phyloP scores from a whole-genome alignment of 2,113 vertebrate species.

The Apodemus speciosus region DNA sequence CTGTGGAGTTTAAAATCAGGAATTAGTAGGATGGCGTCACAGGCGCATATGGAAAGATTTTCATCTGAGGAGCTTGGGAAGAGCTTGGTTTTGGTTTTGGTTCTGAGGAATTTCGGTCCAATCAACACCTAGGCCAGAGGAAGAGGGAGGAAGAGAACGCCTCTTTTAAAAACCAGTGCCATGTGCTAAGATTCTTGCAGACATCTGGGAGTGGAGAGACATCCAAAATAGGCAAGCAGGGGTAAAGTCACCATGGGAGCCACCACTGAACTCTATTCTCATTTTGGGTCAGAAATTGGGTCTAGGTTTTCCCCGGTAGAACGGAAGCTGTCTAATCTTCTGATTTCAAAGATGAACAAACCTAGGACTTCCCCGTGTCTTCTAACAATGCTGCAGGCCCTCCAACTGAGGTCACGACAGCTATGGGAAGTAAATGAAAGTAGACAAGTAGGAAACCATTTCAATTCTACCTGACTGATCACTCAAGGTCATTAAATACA shows the following conservation, averaged over 20 bases:
- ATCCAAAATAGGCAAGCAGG: conserved; percentile 33
- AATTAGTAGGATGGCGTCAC: conserved; percentile 37
- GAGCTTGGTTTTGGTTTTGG: conserved; percentile 53
- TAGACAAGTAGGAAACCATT: background rate
- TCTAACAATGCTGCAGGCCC: background rate
- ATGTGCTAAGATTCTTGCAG: conserved; percentile 29
- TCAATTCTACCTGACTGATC: background rate
- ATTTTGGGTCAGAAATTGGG: conserved; percentile 35
- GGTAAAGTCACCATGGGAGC: background rate
- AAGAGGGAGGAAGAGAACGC: background rate
- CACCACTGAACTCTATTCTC: conserved; percentile 45
- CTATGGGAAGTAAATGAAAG: conserved; percentile 9
- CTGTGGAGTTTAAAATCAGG: conserved; percentile 45
- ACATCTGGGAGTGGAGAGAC: conserved; percentile 53
- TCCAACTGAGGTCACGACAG: background rate
- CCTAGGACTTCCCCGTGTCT: conserved; percentile 15
- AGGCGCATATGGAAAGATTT: conserved; percentile 49
- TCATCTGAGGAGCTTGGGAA: background rate
- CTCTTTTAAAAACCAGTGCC: background rate
- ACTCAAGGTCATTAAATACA: conserved; percentile 23
- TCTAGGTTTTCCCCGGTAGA: background rate
- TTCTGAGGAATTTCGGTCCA: conserved; percentile 65
- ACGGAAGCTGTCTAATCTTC: conserved; percentile 25
- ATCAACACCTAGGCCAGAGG: conserved; percentile 57
- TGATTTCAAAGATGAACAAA: conserved; percentile 53